Base-by-base conservation (phyloP, 1,140 invertebrate species). In the Aphelinus atriplicis region DNA sequence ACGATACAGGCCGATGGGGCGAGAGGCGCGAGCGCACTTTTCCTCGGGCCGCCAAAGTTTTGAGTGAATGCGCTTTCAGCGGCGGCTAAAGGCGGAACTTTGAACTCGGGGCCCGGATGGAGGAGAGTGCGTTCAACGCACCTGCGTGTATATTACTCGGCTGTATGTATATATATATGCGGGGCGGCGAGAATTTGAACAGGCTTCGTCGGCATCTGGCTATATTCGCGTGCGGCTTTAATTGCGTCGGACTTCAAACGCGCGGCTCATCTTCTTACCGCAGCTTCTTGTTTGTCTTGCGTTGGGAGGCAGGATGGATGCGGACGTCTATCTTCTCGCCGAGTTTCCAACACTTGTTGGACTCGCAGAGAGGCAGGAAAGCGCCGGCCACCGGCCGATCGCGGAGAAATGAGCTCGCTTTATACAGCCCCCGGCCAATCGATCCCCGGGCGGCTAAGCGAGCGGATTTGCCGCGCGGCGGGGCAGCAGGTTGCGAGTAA, bases 271-370 rank as follows among this genome's bases (percentile, higher is more conserved):
- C 58, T 73, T 61, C 63, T 74, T 69, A 9, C 42, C 62, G 9
- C 51, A 57, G 48, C 26, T 58, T 70, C 61, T 64, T 65, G 61
- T 70, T 70, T 75, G 61, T 64, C 73, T 70, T 64, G 26, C 42
- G n/a, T 58, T 2, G 4, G 6, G 57, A 43, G 1, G 1, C 2
- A 64, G 53, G 61, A 72, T 72, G 7, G 7, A 72, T 72, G 61
- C 51, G 9, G 50, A 63, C 67, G 73, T 71, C 48, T 46, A 47
- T 71, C 67, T 71, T 75, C 61, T 42, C 42, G 3, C 48, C n/a
- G 71, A 75, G 73, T 71, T 71, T 66, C 69, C 55, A 61, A 65
- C 73, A 75, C 73, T 71, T 75, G 61, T 75, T 75, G 67, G 73
- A 75, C 60, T 65, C 66, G 56, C 63, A 45, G 58, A 60, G n/a